These are phyloP conservation scores for Siniperca scherzeri DNA, from an alignment of 2,797 vertebrate genomes.

Conservation along the genomic window DNA sequence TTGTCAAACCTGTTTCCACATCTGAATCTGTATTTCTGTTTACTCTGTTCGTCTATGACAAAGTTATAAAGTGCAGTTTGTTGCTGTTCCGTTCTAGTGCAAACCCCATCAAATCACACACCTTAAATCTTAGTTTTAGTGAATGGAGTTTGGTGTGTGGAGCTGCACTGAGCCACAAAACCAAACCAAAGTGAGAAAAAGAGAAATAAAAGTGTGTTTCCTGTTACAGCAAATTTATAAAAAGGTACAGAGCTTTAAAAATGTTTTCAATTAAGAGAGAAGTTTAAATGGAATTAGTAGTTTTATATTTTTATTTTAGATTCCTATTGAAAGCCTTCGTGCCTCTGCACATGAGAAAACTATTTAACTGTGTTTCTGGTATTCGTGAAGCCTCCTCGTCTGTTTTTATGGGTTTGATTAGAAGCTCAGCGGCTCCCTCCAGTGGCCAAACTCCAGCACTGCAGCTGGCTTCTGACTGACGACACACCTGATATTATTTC, in stretches of 20 bases:
- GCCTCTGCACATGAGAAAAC: too few species aligned
- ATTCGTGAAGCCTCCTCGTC: not conserved
- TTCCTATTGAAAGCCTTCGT: too few species aligned
- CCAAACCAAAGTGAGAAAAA: not conserved
- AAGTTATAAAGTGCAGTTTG: constrained; percentile 5
- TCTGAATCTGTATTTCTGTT: not conserved
- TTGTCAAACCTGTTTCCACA: not conserved
- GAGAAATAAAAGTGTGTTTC: not conserved
- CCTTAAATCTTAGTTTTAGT: constrained; percentile 3
- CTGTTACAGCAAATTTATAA: too few species aligned
- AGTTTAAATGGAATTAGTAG: not conserved
- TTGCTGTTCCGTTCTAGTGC: not conserved
- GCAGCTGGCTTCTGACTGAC: not conserved
- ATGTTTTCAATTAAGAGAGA: not conserved
- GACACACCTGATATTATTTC: not conserved
- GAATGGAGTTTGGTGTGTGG: not conserved
- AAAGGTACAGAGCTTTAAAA: too few species aligned
- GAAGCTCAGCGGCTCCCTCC: not conserved
- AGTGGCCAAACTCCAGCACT: not conserved
- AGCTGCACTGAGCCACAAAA: not conserved
- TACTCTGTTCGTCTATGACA: not conserved
- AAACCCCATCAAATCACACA: not conserved
- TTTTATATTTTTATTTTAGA: too few species aligned
- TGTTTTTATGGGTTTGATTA: not conserved
- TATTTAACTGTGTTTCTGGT: not conserved